A percentile compares a stretch with the other conserved stretches of the same genome.
Conservation (phyloP, 2,888 invertebrate species). For the Choristoneura rosaceana region DNA sequence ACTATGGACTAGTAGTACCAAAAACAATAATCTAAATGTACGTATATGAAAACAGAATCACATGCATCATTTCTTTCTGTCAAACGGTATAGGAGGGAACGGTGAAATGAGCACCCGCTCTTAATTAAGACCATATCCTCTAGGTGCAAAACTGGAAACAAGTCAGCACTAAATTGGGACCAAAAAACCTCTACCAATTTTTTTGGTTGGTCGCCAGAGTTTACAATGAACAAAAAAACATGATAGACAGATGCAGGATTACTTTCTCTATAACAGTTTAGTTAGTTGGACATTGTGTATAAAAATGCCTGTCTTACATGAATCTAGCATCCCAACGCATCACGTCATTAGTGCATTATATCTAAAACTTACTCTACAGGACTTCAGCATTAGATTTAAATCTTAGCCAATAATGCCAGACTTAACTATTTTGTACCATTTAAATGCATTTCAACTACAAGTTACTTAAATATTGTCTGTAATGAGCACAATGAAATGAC, state of each 20-base stretch:
- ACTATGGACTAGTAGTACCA: too few species aligned
- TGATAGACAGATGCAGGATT: background rate
- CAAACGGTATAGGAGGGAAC: too few species aligned
- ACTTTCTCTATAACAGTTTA: background rate
- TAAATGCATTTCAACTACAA: slow-evolving; percentile 60
- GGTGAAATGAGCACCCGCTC: too few species aligned
- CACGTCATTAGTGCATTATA: slow-evolving; percentile 47
- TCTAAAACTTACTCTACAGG: slow-evolving; percentile 53
- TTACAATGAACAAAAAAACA: background rate
- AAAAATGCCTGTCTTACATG: slow-evolving; percentile 12
- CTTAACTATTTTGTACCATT: slow-evolving; percentile 80
- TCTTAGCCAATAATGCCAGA: slow-evolving; percentile 49
- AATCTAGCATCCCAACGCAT: slow-evolving; percentile 42
- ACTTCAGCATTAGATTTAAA: slow-evolving; percentile 47
- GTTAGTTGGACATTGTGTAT: background rate
- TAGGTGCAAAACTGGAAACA: too few species aligned
- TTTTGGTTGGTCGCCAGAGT: background rate
- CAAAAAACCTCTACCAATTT: background rate
- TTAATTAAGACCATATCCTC: too few species aligned
- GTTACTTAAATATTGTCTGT: slow-evolving; percentile 75
- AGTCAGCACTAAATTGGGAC: background rate
- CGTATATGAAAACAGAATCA: too few species aligned
- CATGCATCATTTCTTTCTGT: too few species aligned
- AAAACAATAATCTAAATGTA: too few species aligned
- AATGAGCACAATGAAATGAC: slow-evolving; percentile 62